Evolutionary conservation across 2,113 vertebrate species (phyloP).

Genomic region (Pteruthius melanotis): DNA sequence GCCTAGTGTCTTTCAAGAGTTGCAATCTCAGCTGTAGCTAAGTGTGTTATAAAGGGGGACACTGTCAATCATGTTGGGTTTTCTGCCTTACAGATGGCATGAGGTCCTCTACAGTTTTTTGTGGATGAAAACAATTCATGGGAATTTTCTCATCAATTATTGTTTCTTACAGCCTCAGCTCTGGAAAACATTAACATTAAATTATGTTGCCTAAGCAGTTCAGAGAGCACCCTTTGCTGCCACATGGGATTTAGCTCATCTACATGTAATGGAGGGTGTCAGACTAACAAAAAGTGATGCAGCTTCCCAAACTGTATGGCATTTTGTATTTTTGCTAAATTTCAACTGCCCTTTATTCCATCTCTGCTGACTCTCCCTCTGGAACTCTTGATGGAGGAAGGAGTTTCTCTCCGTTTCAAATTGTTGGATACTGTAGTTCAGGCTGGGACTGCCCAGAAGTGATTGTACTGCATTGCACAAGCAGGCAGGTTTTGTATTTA

Average conservation of each 20-base stretch:
- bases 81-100: neutral
- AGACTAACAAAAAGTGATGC: neutral
- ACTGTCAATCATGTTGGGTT: neutral
- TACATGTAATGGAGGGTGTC: neutral
- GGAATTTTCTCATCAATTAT: neutral
- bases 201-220: neutral
- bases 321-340: neutral
- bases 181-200: neutral
- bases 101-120: neutral
- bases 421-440: neutral
- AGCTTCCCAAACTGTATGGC: neutral
- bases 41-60: neutral
- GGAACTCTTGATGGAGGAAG: neutral
- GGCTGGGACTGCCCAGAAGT: neutral
- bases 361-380: neutral
- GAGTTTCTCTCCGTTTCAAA: neutral
- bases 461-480: neutral
- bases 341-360: neutral
- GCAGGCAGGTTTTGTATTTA: neutral
- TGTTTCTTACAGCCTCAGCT: neutral
- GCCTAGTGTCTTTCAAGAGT: neutral
- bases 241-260: neutral
- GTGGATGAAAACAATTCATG: neutral
- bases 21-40: neutral
- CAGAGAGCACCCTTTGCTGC: neutral